Evolutionary conservation across 2,888 invertebrate species (phyloP), one percentile per base, ranked within the genome.

Genomic region (Clepsis dumicolana): DNA sequence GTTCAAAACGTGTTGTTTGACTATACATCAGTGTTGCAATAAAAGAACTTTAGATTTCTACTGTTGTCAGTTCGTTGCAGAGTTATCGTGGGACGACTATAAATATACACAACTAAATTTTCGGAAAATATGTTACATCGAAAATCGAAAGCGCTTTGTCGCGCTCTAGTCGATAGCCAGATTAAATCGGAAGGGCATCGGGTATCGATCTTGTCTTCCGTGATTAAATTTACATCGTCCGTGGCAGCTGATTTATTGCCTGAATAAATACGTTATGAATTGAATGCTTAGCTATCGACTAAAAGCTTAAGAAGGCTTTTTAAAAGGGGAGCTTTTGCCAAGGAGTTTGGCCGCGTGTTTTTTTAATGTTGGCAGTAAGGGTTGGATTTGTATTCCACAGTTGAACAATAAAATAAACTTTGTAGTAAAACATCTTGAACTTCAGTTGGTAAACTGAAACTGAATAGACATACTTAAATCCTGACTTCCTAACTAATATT

Each of bases 151-250:
- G 10, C 35, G 21, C 35, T 35, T 29, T 4, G 32, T 12, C 18
- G 24, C 21, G 27, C 65, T 27, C 66, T 62, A 66, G 61, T 48
- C 41, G 35, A 44, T 61, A 61, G 60, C 54, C 70, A 63, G 69
- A 71, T 74, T 65, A 69, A 65, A 71, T 69, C 60, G 60, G 70
- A 64, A 60, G 57, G 64, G 25, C 25, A 14, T 8, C 44, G 65
- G 65, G 64, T 72, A 70, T 71, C 50, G 64, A 71, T 71, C 63
- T 57, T 52, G 65, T 62, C 41, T 64, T 63, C 16, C 32, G 29
- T 50, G 29, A 62, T 65, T 56, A 57, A 70, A 56, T 62, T 61
- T 65, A 65, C 65, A 48, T 61, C 56, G 57, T 44, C n/a, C 44
- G 35, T 56, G 56, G 56, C 56, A 14, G 35, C 67, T 67, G 67